phyloP scores from a whole-genome alignment of 2,888 invertebrate species.

The Heteropelma amictum region DNA sequence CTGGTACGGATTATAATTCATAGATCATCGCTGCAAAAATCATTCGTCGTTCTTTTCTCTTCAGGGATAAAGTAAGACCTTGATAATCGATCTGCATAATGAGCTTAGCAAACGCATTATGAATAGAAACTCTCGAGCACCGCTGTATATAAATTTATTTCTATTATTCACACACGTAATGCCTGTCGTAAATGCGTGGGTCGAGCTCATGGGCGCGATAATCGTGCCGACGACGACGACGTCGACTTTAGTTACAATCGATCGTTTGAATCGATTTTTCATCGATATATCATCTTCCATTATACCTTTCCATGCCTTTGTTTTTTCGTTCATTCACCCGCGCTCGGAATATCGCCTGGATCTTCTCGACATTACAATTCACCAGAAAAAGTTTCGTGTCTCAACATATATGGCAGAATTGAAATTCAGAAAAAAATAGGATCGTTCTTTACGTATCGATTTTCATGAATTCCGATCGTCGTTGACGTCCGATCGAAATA shows the following conservation, averaged over 20 bases:
- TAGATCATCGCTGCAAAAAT: conserved; percentile 27
- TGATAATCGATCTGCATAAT: conserved; percentile 47
- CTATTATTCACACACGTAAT: background rate
- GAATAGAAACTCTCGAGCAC: conserved; percentile 24
- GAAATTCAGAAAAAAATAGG: too few relatives aligned
- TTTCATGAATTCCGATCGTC: too few relatives aligned
- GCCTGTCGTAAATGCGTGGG: conserved; percentile 23
- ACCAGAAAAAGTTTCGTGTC: too few relatives aligned
- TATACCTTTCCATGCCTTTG: conserved; percentile 2
- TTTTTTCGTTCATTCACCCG: conserved; percentile 28
- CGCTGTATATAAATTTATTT: background rate
- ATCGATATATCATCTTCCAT: conserved; percentile 12
- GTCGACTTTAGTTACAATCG: conserved; percentile 47
- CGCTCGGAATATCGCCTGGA: conserved; percentile 21
- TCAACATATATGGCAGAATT: too few relatives aligned
- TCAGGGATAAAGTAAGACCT: conserved; percentile 21
- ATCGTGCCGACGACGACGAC: conserved; percentile 1
- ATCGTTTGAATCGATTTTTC: conserved; percentile 42
- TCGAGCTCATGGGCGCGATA: conserved; percentile 18
- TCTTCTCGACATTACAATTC: too few relatives aligned
- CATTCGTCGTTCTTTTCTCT: conserved; percentile 2
- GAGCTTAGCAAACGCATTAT: conserved; percentile 39
- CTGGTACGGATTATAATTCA: too few relatives aligned
- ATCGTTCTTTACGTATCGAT: too few relatives aligned
- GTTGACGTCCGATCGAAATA: too few relatives aligned